Conservation (phyloP, 2,113 vertebrate genomes). For the Sitta europaea region DNA sequence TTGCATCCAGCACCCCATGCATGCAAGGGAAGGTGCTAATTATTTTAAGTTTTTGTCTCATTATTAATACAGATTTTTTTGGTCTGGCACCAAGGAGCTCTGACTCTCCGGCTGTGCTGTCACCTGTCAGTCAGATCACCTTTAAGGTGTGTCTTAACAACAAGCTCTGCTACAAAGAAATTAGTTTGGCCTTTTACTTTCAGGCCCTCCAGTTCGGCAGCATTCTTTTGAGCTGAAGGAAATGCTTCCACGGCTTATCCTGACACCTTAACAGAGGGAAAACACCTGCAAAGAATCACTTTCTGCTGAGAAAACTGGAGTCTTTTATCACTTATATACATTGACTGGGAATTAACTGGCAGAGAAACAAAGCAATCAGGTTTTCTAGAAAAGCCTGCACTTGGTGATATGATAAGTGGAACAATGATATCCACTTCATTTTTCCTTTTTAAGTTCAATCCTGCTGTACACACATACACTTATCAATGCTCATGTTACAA, state of each 20-base stretch:
- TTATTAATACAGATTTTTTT: background rate
- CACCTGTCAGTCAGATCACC: background rate
- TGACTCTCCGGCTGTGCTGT: background rate
- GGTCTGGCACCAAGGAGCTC: background rate
- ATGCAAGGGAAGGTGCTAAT: rapidly evolving
- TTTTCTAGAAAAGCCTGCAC: background rate
- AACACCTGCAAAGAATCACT: background rate
- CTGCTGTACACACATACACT: background rate
- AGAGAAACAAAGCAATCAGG: background rate
- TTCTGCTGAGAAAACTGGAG: background rate
- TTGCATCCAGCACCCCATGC: background rate
- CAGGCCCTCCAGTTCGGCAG: constrained; percentile 11
- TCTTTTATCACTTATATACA: background rate
- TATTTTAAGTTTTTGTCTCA: too few species aligned
- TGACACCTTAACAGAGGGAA: background rate
- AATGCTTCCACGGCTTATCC: background rate
- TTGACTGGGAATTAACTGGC: background rate
- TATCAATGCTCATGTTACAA: background rate
- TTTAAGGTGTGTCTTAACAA: constrained; percentile 7
- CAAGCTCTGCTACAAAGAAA: background rate
- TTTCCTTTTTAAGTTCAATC: background rate
- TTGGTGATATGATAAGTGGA: background rate
- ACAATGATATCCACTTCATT: background rate
- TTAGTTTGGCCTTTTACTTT: background rate
- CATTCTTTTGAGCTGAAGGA: constrained; percentile 41